Conservation (phyloP, 2,113 vertebrate species). For the Mustela nigripes region DNA sequence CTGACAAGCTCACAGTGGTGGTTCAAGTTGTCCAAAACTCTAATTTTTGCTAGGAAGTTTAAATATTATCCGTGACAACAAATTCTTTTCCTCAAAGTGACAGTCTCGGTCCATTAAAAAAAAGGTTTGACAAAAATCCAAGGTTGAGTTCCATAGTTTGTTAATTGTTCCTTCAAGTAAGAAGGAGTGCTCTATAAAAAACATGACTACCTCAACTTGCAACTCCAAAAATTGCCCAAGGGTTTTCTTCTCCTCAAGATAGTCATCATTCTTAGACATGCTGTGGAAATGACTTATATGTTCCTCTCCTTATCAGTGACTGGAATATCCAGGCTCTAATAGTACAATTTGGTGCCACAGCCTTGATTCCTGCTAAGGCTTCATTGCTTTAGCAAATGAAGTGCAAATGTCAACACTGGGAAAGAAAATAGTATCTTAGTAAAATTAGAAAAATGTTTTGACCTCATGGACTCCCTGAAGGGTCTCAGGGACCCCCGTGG, state of each 20-base stretch:
- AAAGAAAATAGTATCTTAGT: conserved; percentile 37
- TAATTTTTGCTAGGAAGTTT: background rate
- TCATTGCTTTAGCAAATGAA: background rate
- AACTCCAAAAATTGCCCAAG: background rate
- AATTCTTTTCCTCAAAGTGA: background rate
- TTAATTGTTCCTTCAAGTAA: conserved; percentile 4
- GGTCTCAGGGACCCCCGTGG: background rate
- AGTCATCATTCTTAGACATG: background rate
- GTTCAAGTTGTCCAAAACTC: conserved; percentile 44
- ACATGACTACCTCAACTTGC: background rate
- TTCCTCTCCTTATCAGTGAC: background rate
- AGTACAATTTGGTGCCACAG: background rate
- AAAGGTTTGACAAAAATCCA: background rate
- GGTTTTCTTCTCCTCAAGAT: background rate
- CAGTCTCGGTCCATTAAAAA: background rate
- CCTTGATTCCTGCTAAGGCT: background rate
- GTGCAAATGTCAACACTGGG: background rate
- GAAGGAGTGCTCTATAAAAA: background rate
- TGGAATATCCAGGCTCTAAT: background rate
- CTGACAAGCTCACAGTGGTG: background rate
- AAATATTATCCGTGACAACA: background rate
- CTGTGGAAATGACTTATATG: background rate
- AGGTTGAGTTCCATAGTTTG: background rate
- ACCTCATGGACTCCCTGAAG: background rate
- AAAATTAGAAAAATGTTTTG: background rate